Evolutionary conservation across 2,797 vertebrate genomes (phyloP).

Genomic region (Lutjanus campechanus): DNA sequence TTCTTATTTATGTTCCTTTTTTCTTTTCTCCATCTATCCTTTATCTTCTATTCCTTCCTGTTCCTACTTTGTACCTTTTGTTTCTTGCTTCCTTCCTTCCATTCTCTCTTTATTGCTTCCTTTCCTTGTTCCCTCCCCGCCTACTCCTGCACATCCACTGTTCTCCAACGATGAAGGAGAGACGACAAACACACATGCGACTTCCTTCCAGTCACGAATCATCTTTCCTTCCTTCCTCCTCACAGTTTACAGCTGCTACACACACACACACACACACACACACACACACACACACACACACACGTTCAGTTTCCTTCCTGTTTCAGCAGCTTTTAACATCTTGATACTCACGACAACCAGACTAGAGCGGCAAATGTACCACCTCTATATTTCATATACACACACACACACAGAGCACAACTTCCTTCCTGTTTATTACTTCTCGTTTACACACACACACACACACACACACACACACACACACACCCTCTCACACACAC

Average conservation of each 20-base stretch:
- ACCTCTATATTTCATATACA: not conserved
- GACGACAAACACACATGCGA: too few species aligned
- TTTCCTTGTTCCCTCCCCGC: not conserved
- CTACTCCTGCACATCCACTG: not conserved
- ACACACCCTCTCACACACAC: not conserved
- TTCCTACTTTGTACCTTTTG: not conserved
- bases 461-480: not conserved
- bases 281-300: not conserved
- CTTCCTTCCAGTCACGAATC: too few species aligned
- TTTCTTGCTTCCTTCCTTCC: not conserved
- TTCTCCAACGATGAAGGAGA: too few species aligned
- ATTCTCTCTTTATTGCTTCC: not conserved
- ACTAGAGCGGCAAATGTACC: not conserved
- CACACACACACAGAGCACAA: constrained; percentile 16
- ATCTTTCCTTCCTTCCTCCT: not conserved
- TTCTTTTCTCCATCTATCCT: not conserved
- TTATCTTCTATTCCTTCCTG: too few species aligned
- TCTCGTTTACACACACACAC: too few species aligned
- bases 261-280: not conserved
- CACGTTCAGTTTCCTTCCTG: constrained; percentile 15
- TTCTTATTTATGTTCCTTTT: not conserved
- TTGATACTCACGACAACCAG: not conserved
- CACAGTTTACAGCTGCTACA: not conserved
- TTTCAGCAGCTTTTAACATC: not conserved
- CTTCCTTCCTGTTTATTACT: constrained; percentile 9